Evolutionary conservation across 2,797 vertebrate species (phyloP), one percentile per base, ranked within the genome.

Genomic region (Xerus rutilus): DNA sequence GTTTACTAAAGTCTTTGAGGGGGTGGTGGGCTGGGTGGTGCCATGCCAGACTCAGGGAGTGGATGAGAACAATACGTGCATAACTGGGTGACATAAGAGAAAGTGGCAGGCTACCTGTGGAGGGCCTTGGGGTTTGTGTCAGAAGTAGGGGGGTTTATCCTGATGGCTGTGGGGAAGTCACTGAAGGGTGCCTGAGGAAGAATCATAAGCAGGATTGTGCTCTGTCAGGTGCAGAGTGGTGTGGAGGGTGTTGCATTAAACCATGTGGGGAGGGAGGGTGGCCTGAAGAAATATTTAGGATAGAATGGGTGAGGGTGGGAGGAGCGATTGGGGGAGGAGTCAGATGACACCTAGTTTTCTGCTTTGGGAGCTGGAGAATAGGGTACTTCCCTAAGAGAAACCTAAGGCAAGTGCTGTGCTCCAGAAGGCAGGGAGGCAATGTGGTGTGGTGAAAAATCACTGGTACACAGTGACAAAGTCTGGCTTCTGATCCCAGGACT

Each of bases 381-480:
- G 54, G 7, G 43, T 47, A 21, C 32, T 52, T 77, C 74, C 28
- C 28, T 10, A 12, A 74, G 39, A 52, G 15, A 45, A 54, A 9
- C 28, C 0, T 10, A 43, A 35, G n/a, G n/a, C 15, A n/a, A 47
- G 12, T 17, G 49, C 52, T 17, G 3, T 45, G 59, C 8, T 21
- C 35, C 25, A 70, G 11, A 0, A 62, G 39, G 57, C 28, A 65
- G 67, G 43, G 45, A 76, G 57, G 57, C 15, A 17, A 17, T 11
- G n/a, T 0, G 12, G 30, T n/a, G 21, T 7, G 0, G 10, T 10
- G 8, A 59, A 23, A 65, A 49, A 10, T 7, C 5, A 28, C 49
- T 23, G 0, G 25, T 4, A 67, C 23, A 14, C 59, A 62, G 77
- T 3, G 18, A 11, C 64, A 72, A 59, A 73, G 73, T 30, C 57